Percentiles rank a stretch among this genome's conserved stretches.
These are phyloP conservation scores for Elachura formosa DNA, from an alignment of 2,113 vertebrate genomes.

Conservation along the genomic window DNA sequence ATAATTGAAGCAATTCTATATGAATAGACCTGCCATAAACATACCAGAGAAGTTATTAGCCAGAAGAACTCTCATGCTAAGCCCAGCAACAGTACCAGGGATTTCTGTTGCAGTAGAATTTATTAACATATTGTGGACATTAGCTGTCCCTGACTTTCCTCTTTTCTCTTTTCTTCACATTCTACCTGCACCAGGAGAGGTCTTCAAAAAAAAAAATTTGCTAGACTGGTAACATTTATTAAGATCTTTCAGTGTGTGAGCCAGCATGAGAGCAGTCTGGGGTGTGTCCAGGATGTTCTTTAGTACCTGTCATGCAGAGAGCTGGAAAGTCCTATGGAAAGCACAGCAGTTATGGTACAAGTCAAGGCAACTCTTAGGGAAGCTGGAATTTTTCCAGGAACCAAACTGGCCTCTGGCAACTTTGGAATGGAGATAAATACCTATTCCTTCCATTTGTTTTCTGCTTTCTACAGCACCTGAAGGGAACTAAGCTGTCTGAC, in stretches of 20 bases:
- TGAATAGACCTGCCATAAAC: not conserved
- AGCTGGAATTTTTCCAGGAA: slow-evolving; percentile 1
- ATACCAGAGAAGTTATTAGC: not conserved
- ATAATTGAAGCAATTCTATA: not conserved
- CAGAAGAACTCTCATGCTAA: not conserved
- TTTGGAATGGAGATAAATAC: not conserved
- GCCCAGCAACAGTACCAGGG: not conserved
- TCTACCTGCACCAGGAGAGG: not conserved
- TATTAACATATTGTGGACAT: not conserved
- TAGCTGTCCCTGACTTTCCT: not conserved
- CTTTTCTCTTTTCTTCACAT: not conserved
- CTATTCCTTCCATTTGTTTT: not conserved
- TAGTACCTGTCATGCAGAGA: not conserved
- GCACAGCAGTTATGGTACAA: not conserved
- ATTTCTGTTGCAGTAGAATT: not conserved
- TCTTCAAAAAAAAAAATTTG: not conserved
- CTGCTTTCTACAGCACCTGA: not conserved
- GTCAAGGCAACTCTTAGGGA: not conserved
- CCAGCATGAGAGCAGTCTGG: not conserved
- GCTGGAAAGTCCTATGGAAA: not conserved
- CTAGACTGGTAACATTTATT: not conserved
- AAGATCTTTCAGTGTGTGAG: accelerated
- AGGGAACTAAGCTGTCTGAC: not conserved
- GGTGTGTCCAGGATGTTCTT: not conserved
- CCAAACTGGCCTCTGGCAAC: not conserved